A percentile compares a stretch with the other conserved stretches of the same genome.
phyloP scores from a whole-genome alignment of 2,888 invertebrate genomes.

The Orthonychiurus folsomi region DNA sequence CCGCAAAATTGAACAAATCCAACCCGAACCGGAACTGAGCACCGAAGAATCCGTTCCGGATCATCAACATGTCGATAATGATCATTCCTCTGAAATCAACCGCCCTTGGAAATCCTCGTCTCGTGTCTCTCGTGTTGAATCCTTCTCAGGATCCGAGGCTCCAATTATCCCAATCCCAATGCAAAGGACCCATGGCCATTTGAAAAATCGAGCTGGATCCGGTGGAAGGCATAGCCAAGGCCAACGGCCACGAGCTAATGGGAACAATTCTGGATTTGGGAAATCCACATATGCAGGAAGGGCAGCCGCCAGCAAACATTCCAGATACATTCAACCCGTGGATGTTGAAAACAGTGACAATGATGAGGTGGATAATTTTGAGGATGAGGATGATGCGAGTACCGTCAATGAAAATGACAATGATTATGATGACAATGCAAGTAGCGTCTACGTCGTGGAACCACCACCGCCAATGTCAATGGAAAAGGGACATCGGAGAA shows the following conservation, averaged over 20 bases:
- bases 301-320: constrained; percentile 17
- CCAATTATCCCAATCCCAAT: constrained; percentile 30
- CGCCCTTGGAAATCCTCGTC: not conserved
- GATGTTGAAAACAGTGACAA: constrained; percentile 22
- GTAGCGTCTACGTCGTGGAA: constrained; percentile 13
- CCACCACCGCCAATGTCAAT: not conserved
- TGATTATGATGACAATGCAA: constrained; percentile 16
- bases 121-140: constrained; percentile 24
- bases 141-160: constrained; percentile 31
- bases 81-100: not conserved
- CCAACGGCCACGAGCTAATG: constrained; percentile 7
- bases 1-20: not conserved
- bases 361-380: constrained; percentile 33
- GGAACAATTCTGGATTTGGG: too few relatives aligned
- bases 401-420: constrained; percentile 16
- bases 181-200: constrained; percentile 12
- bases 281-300: constrained; percentile 13
- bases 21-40: not conserved
- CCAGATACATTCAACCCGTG: not conserved
- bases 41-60: not conserved
- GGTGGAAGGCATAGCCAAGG: constrained; percentile 11
- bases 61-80: too few relatives aligned
- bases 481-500: not conserved
- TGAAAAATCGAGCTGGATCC: constrained; percentile 10
- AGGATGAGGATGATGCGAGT: constrained; percentile 23